Evolutionary conservation across 1,140 invertebrate species (phyloP), one percentile per base, ranked within the genome.

Genomic region (Lasaia peninsularis): DNA sequence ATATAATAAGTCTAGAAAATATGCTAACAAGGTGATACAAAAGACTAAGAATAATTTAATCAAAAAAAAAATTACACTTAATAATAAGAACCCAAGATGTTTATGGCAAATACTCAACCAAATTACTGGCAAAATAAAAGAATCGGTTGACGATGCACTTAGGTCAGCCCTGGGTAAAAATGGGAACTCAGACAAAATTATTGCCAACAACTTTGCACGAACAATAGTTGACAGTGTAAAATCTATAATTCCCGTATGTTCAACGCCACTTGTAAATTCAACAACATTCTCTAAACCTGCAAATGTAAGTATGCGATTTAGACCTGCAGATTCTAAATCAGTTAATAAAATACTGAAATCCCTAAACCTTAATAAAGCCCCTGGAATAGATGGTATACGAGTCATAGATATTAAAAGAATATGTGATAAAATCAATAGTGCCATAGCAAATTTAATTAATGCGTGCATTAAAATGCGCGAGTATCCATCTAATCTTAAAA

Each of bases 391-490:
- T n/a, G n/a, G n/a, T n/a, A n/a, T n/a, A n/a, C n/a, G n/a, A n/a
- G n/a, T n/a, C n/a, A n/a, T n/a, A n/a, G n/a, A n/a, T n/a, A n/a
- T n/a, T n/a, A n/a, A n/a, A n/a, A n/a, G n/a, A n/a, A n/a, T n/a
- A n/a, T n/a, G n/a, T n/a, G n/a, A 56, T 12, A 54, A 16, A 54
- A 20, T 54, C n/a, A 54, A 18, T 37, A 35, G 11, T 52, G 24
- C 34, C 12, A 24, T 59, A 18, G 50, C 32, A 24, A 59, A 40
- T 21, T 52, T 59, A 52, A 59, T 53, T 31, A 59, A 59, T 18
- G 48, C 44, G 16, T 44, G 50, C 21, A 21, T 59, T 37, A 49
- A 32, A 59, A 48, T 18, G n/a, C 24, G 24, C 31, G 9, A 44
- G n/a, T 53, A 59, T 24, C 57, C 57, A 5, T 33, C 24, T 44